phyloP scores from a whole-genome alignment of 2,113 vertebrate species.

The Tonatia bakeri region DNA sequence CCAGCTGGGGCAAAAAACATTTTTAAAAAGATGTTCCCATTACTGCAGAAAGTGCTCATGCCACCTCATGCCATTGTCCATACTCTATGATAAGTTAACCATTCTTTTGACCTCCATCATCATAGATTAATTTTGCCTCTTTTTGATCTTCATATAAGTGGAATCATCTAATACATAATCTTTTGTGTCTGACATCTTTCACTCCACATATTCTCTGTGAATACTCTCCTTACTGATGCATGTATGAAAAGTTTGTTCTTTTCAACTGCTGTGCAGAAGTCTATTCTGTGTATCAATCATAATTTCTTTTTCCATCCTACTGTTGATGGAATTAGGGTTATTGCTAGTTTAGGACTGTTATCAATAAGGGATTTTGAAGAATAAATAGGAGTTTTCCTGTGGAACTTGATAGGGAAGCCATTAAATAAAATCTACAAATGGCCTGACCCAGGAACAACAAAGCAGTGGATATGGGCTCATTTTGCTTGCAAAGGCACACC shows the following conservation, averaged over 20 bases:
- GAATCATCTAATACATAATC: background rate
- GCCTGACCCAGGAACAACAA: background rate
- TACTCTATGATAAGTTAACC: background rate
- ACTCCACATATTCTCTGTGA: background rate
- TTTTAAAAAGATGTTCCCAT: too few relatives aligned
- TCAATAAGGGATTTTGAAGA: background rate
- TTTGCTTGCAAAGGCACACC: background rate
- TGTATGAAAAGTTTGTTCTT: background rate
- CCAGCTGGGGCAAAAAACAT: too few relatives aligned
- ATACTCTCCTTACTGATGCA: background rate
- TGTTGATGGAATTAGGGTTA: background rate
- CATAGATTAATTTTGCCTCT: background rate
- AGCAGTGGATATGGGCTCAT: background rate
- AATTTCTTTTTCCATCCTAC: background rate
- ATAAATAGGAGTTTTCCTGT: background rate
- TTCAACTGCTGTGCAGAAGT: background rate
- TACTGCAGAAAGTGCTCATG: background rate
- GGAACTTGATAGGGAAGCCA: background rate
- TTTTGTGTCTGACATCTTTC: background rate
- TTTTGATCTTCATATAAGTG: background rate
- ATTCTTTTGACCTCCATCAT: background rate
- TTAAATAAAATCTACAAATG: background rate
- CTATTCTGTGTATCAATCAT: background rate
- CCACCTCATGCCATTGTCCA: background rate
- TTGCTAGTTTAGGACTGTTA: background rate